Percentiles rank a stretch among this genome's conserved stretches.
Evolutionary conservation across 2,797 vertebrate genomes (phyloP).

Genomic region (Bufotes viridis): DNA sequence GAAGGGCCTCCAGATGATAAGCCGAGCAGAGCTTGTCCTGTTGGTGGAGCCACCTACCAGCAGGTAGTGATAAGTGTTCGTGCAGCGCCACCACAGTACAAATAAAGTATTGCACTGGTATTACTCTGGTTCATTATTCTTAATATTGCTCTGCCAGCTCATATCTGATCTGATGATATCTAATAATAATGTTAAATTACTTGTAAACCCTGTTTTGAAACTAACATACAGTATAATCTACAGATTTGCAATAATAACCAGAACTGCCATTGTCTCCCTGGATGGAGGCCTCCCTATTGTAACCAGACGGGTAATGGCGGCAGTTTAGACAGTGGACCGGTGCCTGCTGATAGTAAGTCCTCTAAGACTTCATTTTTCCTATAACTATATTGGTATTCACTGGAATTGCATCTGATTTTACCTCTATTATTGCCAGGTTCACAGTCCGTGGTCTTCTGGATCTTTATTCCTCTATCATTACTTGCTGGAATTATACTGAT

Average conservation of each 20-base stretch:
- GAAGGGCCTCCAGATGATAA: too few species aligned
- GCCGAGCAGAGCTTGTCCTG: too few species aligned
- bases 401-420: not conserved
- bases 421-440: constrained; percentile 64
- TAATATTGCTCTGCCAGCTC: constrained; percentile 65
- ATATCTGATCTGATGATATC: constrained; percentile 60
- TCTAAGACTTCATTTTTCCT: not conserved
- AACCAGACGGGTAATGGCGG: constrained; percentile 82
- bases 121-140: not conserved
- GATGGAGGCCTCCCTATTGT: constrained; percentile 92
- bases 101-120: too few species aligned
- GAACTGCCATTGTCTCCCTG: constrained; percentile 90
- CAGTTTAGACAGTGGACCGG: constrained; percentile 91
- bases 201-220: not conserved
- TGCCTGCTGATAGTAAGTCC: constrained; percentile 77
- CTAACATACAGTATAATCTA: not conserved
- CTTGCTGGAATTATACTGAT: constrained; percentile 65
- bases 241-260: constrained; percentile 84
- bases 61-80: too few species aligned
- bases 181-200: constrained; percentile 72
- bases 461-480: constrained; percentile 67
- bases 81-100: too few species aligned
- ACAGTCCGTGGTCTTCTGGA: constrained; percentile 66
- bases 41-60: too few species aligned
- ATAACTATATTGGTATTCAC: not conserved